Evolutionary conservation across 1,140 invertebrate genomes (phyloP).

Genomic region (Pissodes strobi): DNA sequence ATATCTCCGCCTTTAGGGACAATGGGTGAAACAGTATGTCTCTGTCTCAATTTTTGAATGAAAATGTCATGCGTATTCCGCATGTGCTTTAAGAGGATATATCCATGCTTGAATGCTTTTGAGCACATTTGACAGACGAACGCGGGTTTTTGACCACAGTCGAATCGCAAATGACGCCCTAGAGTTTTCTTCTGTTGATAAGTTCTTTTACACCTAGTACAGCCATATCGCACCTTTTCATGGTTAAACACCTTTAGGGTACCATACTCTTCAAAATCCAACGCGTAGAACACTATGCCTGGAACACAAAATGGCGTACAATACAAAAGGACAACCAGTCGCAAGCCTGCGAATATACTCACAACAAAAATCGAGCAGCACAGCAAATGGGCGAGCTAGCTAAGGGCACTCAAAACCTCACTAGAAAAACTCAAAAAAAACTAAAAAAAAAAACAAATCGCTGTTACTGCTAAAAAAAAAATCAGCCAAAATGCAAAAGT

Average conservation of each 20-base stretch:
- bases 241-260: constrained; percentile 45
- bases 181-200: constrained; percentile 63
- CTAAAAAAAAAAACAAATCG: neutral
- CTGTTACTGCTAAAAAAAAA: constrained; percentile 3
- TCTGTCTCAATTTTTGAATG: constrained; percentile 47
- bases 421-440: neutral
- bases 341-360: neutral
- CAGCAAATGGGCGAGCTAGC: too few relatives aligned
- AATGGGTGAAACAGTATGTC: constrained; percentile 17
- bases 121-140: constrained; percentile 65
- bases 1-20: neutral
- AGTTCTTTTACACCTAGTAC: constrained; percentile 64
- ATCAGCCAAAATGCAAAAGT: neutral
- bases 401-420: constrained; percentile 11
- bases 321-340: neutral
- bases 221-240: constrained; percentile 57
- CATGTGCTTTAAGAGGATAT: constrained; percentile 58
- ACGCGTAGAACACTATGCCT: constrained; percentile 39
- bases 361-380: constrained; percentile 17
- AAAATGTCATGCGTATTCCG: too few relatives aligned
- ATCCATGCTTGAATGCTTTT: constrained; percentile 59
- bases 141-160: constrained; percentile 68
- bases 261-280: constrained; percentile 46
- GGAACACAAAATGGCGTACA: constrained; percentile 20
- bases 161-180: constrained; percentile 56